Conservation (phyloP, 1,140 invertebrate genomes). For the Anastrepha ludens region DNA sequence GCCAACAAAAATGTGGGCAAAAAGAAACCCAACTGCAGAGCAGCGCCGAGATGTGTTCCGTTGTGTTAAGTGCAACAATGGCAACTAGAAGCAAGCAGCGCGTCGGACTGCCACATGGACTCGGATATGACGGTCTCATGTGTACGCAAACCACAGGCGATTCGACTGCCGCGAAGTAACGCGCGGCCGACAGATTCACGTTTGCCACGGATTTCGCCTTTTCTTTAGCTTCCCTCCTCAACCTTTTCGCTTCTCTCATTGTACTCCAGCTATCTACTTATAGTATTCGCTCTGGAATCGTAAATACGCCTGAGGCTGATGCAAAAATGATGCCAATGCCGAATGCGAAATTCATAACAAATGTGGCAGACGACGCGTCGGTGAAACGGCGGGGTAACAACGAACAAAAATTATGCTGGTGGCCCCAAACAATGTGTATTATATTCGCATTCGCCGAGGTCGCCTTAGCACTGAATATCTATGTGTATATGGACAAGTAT, state of each 20-base stretch:
- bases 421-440: constrained; percentile 40
- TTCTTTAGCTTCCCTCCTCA: not conserved
- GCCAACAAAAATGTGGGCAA: not conserved
- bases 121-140: not conserved
- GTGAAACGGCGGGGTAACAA: not conserved
- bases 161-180: not conserved
- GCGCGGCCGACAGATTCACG: not conserved
- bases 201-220: not conserved
- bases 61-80: not conserved
- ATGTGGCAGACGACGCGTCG: not conserved
- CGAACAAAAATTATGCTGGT: constrained; percentile 30
- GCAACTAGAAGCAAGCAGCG: not conserved
- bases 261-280: constrained; percentile 22
- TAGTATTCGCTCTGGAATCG: constrained; percentile 16
- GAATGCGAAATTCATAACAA: constrained; percentile 21
- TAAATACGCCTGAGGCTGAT: not conserved
- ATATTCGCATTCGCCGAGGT: constrained; percentile 25
- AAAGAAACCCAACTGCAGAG: not conserved
- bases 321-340: constrained; percentile 46
- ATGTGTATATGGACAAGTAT: too few relatives aligned
- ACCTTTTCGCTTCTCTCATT: not conserved
- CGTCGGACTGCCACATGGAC: not conserved
- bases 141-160: not conserved
- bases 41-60: not conserved
- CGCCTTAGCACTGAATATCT: not conserved